Base-by-base conservation (phyloP, 2,113 vertebrate species). In the Pseudopodoces humilis region DNA sequence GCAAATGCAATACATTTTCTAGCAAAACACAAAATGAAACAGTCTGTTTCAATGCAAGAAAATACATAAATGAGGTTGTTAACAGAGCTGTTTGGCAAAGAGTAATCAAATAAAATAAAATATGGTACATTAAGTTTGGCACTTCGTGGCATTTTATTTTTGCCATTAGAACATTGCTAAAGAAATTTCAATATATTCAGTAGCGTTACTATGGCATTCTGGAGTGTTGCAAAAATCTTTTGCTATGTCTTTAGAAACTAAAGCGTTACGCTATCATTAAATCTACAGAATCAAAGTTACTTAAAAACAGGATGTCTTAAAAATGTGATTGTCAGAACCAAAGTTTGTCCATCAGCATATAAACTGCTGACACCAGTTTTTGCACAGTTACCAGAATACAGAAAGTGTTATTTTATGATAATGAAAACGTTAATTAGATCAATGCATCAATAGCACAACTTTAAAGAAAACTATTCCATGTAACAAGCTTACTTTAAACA, bases 81-180 rank as follows among this genome's bases (percentile, higher is more conserved):
- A 93, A 95, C 76, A 74, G 92, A 60, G 76, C 64, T 53, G 56
- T 86, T 95, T 95, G 83, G 93, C 79, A 96, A 95, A 78, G 92
- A 93, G 83, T 93, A 97, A 95, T 90, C 88, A 94, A 92, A 93
- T 92, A 86, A 88, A 96, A 96, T 92, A 70, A 96, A 95, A 94
- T 82, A 95, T 63, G 74, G 74, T 84, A 90, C 88, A 84, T 86
- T 92, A 94, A 71, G 85, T 74, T 93, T 70, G 90, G 83, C 41
- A 75, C 88, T 81, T 83, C 0, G 4, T 65, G 72, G 72, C 86
- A 92, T 90, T 96, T 93, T 78, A 81, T 94, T 97, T 96, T 94
- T 84, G 83, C 88, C 83, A 71, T 90, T 93, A 96, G 88, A 95
- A 86, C 58, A 88, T 23, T 2, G 3, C 88, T 78, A 23, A 78